phyloP scores from a whole-genome alignment of 2,113 vertebrate species.

The Peromyscus maniculatus region DNA sequence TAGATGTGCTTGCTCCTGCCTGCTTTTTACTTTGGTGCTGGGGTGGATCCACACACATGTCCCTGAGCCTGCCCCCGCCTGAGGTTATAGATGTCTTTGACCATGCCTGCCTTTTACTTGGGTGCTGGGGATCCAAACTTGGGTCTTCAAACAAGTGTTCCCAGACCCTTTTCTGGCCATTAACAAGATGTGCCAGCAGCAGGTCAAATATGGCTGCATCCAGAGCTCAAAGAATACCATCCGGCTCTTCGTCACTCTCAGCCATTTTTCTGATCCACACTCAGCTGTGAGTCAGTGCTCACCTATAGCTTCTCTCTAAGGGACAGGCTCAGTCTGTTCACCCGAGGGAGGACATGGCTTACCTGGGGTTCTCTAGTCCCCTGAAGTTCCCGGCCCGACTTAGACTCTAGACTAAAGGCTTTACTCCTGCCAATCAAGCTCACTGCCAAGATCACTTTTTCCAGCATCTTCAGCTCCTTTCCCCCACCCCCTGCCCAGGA shows the following conservation, averaged over 20 bases:
- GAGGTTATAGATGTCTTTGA: background rate
- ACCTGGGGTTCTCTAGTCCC: background rate
- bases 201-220: background rate
- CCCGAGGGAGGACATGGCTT: fast-evolving
- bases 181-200: background rate
- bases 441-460: conserved; percentile 1
- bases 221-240: background rate
- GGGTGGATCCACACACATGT: no score
- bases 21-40: no score
- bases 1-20: no score
- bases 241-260: background rate
- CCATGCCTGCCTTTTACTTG: background rate
- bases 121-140: background rate
- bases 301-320: background rate
- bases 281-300: background rate
- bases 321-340: background rate
- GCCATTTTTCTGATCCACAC: background rate
- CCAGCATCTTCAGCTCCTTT: background rate
- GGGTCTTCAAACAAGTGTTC: background rate
- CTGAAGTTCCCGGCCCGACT: background rate
- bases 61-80: background rate
- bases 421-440: background rate
- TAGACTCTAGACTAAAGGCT: conserved; percentile 2
- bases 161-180: background rate
- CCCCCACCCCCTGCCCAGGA: background rate